These are phyloP conservation scores for Odontocolon sp. DNA, from an alignment of 2,888 invertebrate species.

Conservation along the genomic window DNA sequence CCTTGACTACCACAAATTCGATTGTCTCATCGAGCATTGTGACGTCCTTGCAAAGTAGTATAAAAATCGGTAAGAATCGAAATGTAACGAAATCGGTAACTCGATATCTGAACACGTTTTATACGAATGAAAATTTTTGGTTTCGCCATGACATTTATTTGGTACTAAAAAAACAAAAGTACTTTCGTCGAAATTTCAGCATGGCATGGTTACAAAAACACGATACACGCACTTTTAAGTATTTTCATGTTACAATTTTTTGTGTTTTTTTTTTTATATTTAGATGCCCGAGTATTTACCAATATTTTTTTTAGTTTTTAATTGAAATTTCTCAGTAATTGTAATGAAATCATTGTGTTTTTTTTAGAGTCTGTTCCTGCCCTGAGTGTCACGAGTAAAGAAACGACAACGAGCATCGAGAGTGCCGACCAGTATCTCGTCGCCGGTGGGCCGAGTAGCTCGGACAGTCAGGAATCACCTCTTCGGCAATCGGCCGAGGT, in stretches of 20 bases:
- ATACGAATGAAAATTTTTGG: constrained; percentile 18
- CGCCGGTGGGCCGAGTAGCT: constrained; percentile 68
- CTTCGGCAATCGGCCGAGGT: constrained; percentile 68
- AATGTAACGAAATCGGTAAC: not conserved
- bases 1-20: constrained; percentile 65
- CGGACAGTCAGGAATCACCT: constrained; percentile 71
- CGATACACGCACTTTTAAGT: too few relatives aligned
- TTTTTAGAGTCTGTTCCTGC: constrained; percentile 66
- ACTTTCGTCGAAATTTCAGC: not conserved
- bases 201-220: too few relatives aligned
- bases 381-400: constrained; percentile 58
- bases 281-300: not conserved
- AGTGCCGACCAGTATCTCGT: constrained; percentile 71
- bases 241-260: too few relatives aligned
- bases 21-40: constrained; percentile 65
- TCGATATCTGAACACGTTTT: not conserved
- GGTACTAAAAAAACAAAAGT: too few relatives aligned
- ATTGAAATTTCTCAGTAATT: constrained; percentile 8
- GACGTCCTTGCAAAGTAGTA: constrained; percentile 69
- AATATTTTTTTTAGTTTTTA: not conserved
- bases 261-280: not conserved
- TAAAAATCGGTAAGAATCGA: constrained; percentile 74
- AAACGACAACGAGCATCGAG: constrained; percentile 66
- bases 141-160: not conserved
- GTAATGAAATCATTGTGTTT: not conserved